Percentiles rank a stretch among this genome's conserved stretches.
These are phyloP conservation scores for Mirounga angustirostris DNA, from an alignment of 2,113 vertebrate genomes.

Conservation along the genomic window DNA sequence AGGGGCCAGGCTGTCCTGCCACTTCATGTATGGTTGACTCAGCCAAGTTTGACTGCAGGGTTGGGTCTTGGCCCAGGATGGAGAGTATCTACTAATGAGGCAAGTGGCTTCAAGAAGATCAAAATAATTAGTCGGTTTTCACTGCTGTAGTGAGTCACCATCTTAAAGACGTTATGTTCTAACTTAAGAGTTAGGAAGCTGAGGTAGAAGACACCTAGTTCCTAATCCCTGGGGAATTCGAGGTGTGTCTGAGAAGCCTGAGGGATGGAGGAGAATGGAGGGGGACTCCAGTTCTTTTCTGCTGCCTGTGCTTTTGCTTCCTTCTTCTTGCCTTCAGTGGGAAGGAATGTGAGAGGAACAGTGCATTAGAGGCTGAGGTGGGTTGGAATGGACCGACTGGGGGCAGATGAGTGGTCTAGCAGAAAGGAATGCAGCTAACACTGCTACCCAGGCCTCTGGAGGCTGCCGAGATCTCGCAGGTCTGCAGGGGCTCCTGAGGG, in stretches of 20 bases:
- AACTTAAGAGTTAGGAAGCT: conserved; percentile 66
- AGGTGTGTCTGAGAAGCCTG: conserved; percentile 69
- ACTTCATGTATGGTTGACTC: not conserved
- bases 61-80: conserved; percentile 45
- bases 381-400: not conserved
- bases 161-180: conserved; percentile 81
- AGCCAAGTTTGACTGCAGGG: conserved; percentile 39
- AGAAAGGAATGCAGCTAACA: not conserved
- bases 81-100: conserved; percentile 65
- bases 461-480: not conserved
- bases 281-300: not conserved
- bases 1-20: not conserved
- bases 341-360: not conserved
- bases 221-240: conserved; percentile 54
- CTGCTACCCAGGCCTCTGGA: not conserved
- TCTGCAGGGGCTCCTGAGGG: not conserved
- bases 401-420: not conserved
- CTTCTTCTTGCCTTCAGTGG: not conserved
- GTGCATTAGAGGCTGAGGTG: not conserved
- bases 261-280: conserved; percentile 66
- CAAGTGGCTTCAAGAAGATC: conserved; percentile 74
- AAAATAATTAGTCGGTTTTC: conserved; percentile 69
- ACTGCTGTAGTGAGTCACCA: conserved; percentile 81
- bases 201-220: conserved; percentile 66
- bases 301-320: not conserved